Evolutionary conservation across 37 sponge, comb jelly and placozoan species (phyloP).

Genomic region (Hexactinellida sp.): DNA sequence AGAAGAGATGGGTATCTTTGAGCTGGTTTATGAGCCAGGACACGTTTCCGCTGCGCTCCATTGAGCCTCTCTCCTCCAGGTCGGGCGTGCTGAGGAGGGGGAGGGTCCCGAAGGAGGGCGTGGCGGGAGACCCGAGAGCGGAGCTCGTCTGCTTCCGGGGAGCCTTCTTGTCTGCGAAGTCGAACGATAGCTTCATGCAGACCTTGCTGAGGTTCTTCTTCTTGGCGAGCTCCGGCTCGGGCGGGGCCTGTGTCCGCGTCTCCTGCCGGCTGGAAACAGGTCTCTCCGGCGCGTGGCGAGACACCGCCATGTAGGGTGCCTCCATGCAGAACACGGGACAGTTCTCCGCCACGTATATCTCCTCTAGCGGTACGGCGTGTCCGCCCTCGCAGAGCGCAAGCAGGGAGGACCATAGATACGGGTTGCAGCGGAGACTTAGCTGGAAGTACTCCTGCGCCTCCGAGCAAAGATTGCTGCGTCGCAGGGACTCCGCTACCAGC

Average conservation of each 20-base stretch:
- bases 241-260: not conserved
- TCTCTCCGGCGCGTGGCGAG: not conserved
- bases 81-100: not conserved
- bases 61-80: not conserved
- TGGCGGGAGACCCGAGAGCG: not conserved
- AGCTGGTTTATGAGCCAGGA: not conserved
- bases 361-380: not conserved
- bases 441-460: conserved; percentile 45
- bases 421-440: conserved; percentile 54
- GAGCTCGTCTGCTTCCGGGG: not conserved
- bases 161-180: not conserved
- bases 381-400: conserved; percentile 53
- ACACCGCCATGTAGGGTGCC: not conserved
- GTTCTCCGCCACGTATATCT: not conserved
- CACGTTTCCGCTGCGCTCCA: not conserved
- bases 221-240: not conserved
- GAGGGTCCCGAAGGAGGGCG: not conserved
- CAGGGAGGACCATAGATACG: conserved; percentile 74
- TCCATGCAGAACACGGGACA: not conserved
- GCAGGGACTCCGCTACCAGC: conserved; percentile 39
- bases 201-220: not conserved
- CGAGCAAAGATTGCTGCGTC: conserved; percentile 27
- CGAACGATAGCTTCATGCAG: not conserved
- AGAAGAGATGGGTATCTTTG: not conserved
- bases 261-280: not conserved